phyloP scores from a whole-genome alignment of 1,140 invertebrate genomes.

The Hormaphis cornu region DNA sequence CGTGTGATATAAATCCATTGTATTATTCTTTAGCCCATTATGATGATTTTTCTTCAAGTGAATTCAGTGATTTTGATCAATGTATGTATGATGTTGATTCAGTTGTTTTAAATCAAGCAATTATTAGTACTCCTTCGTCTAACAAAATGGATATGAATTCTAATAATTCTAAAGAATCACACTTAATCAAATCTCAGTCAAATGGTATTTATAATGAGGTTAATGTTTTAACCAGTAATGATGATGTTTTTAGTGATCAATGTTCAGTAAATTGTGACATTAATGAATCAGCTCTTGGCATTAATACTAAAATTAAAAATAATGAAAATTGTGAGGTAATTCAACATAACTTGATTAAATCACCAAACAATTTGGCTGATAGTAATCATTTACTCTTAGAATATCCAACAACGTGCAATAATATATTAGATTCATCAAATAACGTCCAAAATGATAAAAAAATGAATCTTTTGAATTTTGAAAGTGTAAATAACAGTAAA shows the following conservation, averaged over 20 bases:
- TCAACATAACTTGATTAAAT: background rate
- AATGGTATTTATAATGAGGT: background rate
- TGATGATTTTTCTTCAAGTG: conserved; percentile 23
- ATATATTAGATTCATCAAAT: background rate
- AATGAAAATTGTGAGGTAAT: background rate
- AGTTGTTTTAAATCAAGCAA: background rate
- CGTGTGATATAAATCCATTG: conserved; percentile 24
- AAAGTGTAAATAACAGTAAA: background rate
- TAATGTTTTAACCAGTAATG: background rate
- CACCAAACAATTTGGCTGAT: background rate
- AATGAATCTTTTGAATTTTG: background rate
- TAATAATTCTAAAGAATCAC: background rate
- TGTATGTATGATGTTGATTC: background rate
- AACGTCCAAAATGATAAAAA: background rate
- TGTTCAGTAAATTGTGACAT: background rate
- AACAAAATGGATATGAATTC: conserved; percentile 9
- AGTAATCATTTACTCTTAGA: background rate
- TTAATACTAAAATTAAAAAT: background rate
- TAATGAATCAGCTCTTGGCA: background rate
- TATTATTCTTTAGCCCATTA: conserved; percentile 21
- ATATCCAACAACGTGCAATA: background rate
- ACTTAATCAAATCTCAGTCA: background rate
- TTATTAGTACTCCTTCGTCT: background rate
- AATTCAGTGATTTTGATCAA: conserved; percentile 22
- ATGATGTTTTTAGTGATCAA: background rate